phyloP scores from a whole-genome alignment of 2,113 vertebrate species.

The Rhinopithecus roxellana region DNA sequence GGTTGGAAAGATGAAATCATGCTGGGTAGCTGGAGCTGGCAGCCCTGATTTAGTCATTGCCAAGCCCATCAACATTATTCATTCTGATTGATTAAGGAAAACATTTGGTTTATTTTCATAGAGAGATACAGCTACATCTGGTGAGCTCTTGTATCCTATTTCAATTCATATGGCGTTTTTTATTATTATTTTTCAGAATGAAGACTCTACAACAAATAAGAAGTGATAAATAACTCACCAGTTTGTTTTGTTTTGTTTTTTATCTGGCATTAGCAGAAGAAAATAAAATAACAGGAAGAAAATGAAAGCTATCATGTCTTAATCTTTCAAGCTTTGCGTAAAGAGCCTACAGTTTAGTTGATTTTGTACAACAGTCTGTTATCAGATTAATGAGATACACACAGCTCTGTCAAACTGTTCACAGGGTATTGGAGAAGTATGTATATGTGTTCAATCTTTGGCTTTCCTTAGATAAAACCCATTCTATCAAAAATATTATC shows the following conservation, averaged over 20 bases:
- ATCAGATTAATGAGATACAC: constrained; percentile 44
- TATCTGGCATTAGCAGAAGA: constrained; percentile 48
- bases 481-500: constrained; percentile 21
- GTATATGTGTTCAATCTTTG: constrained; percentile 53
- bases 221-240: constrained; percentile 68
- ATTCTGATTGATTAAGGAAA: constrained; percentile 78
- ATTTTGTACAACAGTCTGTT: constrained; percentile 48
- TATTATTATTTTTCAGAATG: constrained; percentile 66
- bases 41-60: constrained; percentile 64
- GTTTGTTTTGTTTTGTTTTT: constrained; percentile 17
- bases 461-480: background rate
- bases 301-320: constrained; percentile 37
- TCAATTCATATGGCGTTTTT: constrained; percentile 56
- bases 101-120: constrained; percentile 69
- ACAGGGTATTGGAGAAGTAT: constrained; percentile 15
- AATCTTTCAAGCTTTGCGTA: constrained; percentile 46
- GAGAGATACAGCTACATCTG: constrained; percentile 65
- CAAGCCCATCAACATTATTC: constrained; percentile 74
- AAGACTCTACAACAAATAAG: constrained; percentile 40
- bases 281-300: constrained; percentile 60
- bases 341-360: background rate
- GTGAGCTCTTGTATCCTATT: constrained; percentile 55
- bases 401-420: constrained; percentile 21
- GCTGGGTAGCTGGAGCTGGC: background rate
- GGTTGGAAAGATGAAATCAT: constrained; percentile 67